These are phyloP conservation scores for Calliphora vicina DNA, from an alignment of 1,140 invertebrate species.

Conservation along the genomic window DNA sequence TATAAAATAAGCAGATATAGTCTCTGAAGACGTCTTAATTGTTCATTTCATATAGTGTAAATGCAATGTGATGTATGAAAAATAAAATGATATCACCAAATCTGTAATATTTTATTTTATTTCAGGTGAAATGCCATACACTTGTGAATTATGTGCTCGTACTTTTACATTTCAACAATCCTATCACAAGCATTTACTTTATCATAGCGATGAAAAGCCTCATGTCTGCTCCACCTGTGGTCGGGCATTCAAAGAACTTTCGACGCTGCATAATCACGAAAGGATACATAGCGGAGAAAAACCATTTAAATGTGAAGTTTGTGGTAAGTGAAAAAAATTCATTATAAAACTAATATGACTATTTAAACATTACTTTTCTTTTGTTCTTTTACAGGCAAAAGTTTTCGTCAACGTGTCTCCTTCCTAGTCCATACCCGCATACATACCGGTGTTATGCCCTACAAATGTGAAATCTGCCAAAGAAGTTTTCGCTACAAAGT, in stretches of 20 bases:
- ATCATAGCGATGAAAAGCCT: conserved; percentile 86
- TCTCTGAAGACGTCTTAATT: too few species aligned
- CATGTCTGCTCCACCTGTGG: conserved; percentile 82
- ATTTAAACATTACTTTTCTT: too few species aligned
- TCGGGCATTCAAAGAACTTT: conserved; percentile 86
- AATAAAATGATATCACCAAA: too few species aligned
- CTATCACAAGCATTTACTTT: conserved; percentile 88
- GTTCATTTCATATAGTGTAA: too few species aligned
- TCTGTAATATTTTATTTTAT: neutral
- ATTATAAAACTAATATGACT: neutral
- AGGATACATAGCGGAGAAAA: conserved; percentile 88
- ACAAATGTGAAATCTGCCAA: conserved; percentile 80
- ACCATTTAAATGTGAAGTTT: conserved; percentile 89
- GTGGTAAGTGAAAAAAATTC: conserved; percentile 69
- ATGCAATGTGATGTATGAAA: too few species aligned
- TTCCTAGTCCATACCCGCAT: conserved; percentile 85
- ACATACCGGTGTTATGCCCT: conserved; percentile 72
- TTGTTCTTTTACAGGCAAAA: conserved; percentile 73
- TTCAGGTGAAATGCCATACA: conserved; percentile 85
- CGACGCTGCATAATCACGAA: conserved; percentile 87
- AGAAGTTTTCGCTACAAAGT: conserved; percentile 89
- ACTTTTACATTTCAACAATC: conserved; percentile 92
- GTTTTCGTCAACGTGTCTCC: conserved; percentile 84
- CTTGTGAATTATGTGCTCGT: conserved; percentile 84
- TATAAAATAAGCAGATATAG: too few species aligned